phyloP scores from a whole-genome alignment of 2,797 vertebrate species.

The Parotocinclus haroldoi region DNA sequence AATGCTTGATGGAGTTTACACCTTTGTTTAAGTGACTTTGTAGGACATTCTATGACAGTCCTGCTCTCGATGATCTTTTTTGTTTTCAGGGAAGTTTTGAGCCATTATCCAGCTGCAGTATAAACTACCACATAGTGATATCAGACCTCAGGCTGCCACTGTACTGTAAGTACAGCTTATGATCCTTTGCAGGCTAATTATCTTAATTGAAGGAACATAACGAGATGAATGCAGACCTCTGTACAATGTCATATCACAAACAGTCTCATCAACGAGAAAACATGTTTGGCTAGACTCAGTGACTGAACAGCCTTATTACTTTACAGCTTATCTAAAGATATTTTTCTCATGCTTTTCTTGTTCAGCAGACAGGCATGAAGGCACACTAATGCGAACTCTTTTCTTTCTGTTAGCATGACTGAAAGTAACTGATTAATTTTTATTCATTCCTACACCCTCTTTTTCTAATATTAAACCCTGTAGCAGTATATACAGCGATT shows the following conservation, averaged over 20 bases:
- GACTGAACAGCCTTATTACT: conserved; percentile 33
- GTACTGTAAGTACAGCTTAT: no score
- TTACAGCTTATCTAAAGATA: conserved; percentile 33
- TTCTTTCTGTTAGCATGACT: conserved; percentile 26
- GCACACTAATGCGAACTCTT: conserved; percentile 33
- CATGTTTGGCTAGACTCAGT: conserved; percentile 22
- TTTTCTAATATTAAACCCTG: conserved; percentile 24
- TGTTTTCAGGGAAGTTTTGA: no score
- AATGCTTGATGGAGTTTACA: no score
- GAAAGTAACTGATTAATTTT: conserved; percentile 40
- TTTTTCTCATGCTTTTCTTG: background rate
- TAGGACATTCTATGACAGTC: no score
- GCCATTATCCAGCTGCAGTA: no score
- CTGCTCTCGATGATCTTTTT: no score
- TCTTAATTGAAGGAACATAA: conserved; percentile 9
- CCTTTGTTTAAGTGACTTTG: no score
- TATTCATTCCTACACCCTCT: conserved; percentile 23
- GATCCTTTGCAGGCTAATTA: conserved; percentile 27
- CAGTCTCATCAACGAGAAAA: conserved; percentile 3
- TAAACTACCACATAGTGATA: no score
- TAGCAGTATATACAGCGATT: conserved; percentile 30
- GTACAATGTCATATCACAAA: conserved; percentile 14
- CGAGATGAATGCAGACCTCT: conserved; percentile 32
- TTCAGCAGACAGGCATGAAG: conserved; percentile 13
- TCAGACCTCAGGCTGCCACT: no score